Percentiles rank a stretch among this genome's conserved stretches.
Evolutionary conservation across 92 coral and sea anemone genomes (phyloP).

Genomic region (Zoanthus sansibaricus): DNA sequence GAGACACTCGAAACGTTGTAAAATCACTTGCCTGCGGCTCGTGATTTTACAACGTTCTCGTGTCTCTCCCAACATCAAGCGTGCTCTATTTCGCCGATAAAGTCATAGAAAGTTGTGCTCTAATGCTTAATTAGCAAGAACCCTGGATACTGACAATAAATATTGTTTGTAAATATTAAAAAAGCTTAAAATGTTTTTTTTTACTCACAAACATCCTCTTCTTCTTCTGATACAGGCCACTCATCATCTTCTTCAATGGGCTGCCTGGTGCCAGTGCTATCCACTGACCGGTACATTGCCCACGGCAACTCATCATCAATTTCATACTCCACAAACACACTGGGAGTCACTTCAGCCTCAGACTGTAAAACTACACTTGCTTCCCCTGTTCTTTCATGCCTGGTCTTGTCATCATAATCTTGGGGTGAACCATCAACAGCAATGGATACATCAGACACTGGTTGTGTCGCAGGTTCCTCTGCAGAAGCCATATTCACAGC

Average conservation of each 20-base stretch:
- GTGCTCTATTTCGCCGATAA: too few species aligned
- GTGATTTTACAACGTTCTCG: too few species aligned
- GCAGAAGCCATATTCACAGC: conserved; percentile 25
- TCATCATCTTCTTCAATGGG: conserved; percentile 88
- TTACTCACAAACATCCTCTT: conserved; percentile 81
- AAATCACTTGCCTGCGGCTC: too few species aligned
- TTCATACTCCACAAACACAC: conserved; percentile 74
- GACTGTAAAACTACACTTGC: conserved; percentile 4
- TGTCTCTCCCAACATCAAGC: too few species aligned
- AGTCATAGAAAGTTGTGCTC: too few species aligned
- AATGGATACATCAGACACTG: not conserved
- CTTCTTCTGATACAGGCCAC: conserved; percentile 94
- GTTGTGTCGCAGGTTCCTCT: not conserved
- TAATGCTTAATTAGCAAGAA: too few species aligned
- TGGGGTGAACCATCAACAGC: not conserved
- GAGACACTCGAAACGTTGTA: too few species aligned
- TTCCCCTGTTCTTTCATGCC: conserved; percentile 18
- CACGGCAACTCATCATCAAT: conserved; percentile 95
- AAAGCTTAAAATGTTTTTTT: too few species aligned
- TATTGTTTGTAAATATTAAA: too few species aligned
- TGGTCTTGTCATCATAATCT: conserved; percentile 1
- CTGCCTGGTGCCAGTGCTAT: conserved; percentile 65
- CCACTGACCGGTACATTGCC: conserved; percentile 99
- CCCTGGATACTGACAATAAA: too few species aligned
- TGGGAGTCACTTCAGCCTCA: conserved; percentile 14